Conservation (phyloP, 2,888 invertebrate genomes). For the Apodemia duryi region DNA sequence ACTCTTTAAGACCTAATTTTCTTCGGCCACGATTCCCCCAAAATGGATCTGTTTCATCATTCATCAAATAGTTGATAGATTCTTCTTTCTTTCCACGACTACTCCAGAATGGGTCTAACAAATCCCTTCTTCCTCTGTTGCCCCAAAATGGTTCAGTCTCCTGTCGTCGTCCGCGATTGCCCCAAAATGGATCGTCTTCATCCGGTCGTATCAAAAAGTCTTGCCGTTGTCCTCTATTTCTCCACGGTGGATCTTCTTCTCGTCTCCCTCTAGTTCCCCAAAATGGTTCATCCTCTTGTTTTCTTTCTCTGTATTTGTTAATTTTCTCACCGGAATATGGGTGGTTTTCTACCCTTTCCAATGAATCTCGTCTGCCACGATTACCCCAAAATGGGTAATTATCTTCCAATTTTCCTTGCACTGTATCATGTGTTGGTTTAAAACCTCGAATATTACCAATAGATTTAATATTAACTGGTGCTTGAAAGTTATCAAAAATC, state of each 20-base stretch:
- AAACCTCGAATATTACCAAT: background rate
- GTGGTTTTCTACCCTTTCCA: constrained; percentile 34
- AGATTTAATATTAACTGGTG: constrained; percentile 10
- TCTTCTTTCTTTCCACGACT: constrained; percentile 50
- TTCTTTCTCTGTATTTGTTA: constrained; percentile 33
- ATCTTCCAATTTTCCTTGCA: constrained; percentile 16
- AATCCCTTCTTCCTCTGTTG: constrained; percentile 40
- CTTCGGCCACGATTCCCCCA: constrained; percentile 58
- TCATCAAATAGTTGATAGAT: constrained; percentile 31
- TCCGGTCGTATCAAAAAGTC: background rate
- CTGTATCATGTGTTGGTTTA: background rate
- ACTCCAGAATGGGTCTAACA: constrained; percentile 62
- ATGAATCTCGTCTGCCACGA: constrained; percentile 44
- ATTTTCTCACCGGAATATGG: background rate
- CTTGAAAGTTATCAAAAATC: constrained; percentile 33
- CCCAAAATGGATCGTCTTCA: constrained; percentile 39
- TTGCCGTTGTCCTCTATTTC: constrained; percentile 41
- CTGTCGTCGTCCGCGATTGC: constrained; percentile 40
- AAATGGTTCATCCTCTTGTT: constrained; percentile 47
- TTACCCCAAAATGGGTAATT: constrained; percentile 52
- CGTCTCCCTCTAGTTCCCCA: constrained; percentile 54
- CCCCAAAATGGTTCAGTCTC: constrained; percentile 50
- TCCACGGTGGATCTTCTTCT: constrained; percentile 46
- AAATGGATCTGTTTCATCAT: constrained; percentile 43
- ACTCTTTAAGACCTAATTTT: constrained; percentile 41